Evolutionary conservation across 2,888 invertebrate genomes (phyloP).

Genomic region (Oxyteleia sp.): DNA sequence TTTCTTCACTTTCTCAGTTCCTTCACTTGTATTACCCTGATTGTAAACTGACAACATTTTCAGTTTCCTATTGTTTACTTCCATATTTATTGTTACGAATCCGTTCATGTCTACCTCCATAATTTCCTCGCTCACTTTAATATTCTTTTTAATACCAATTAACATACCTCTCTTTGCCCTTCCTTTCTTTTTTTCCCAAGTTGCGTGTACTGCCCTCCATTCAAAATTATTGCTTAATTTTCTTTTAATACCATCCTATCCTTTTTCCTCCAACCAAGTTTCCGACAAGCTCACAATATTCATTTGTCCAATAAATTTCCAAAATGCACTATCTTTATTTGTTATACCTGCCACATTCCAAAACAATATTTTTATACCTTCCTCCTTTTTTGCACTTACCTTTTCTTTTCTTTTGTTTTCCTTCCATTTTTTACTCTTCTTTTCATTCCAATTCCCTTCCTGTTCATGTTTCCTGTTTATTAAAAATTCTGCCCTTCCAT

Average conservation of each 20-base stretch:
- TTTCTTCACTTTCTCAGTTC: background rate
- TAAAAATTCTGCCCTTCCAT: conserved; percentile 10
- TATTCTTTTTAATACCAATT: background rate
- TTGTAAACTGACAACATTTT: background rate
- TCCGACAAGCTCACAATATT: conserved; percentile 3
- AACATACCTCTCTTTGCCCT: conserved; percentile 18
- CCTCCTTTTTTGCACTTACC: background rate
- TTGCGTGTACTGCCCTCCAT: conserved; percentile 13
- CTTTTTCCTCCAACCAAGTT: conserved; percentile 6
- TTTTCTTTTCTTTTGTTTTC: conserved; percentile 3
- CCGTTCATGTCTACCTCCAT: background rate
- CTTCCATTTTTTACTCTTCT: conserved; percentile 13
- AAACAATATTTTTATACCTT: conserved; percentile 8
- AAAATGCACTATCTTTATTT: conserved; percentile 18
- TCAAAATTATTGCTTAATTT: conserved; percentile 1
- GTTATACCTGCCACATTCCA: conserved; percentile 19
- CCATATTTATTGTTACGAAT: background rate
- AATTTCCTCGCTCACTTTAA: background rate
- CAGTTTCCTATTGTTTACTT: conserved; percentile 5
- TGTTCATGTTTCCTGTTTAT: background rate
- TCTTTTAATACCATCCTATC: background rate
- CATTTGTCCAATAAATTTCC: conserved; percentile 4
- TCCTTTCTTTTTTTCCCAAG: conserved; percentile 3
- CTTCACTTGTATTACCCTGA: background rate
- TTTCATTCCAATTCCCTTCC: background rate